Conservation (phyloP, 2,888 invertebrate species). For the Brenthis ino region DNA sequence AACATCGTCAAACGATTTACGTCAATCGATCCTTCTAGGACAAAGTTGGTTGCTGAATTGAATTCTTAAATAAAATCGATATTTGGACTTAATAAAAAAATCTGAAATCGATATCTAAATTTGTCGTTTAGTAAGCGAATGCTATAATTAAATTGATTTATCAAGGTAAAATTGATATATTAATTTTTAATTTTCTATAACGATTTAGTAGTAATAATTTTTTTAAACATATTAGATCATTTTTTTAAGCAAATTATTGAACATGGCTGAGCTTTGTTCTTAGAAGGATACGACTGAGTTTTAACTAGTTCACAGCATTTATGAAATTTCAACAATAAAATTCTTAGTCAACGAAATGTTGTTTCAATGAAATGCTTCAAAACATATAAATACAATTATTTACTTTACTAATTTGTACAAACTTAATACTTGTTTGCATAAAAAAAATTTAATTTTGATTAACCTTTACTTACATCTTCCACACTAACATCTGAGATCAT, state of each 20-base stretch:
- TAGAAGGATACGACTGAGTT: constrained; percentile 25
- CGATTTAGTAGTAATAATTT: too few relatives aligned
- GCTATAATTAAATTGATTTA: too few relatives aligned
- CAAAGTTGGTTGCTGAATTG: background rate
- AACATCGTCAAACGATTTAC: constrained; percentile 29
- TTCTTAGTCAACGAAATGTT: constrained; percentile 30
- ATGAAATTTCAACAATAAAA: constrained; percentile 31
- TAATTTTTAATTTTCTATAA: too few relatives aligned
- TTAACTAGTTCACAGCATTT: constrained; percentile 65
- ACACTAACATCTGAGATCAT: too few relatives aligned
- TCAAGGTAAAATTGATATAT: too few relatives aligned
- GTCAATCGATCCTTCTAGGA: constrained; percentile 12
- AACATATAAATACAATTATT: constrained; percentile 14
- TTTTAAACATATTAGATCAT: too few relatives aligned
- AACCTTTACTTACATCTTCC: too few relatives aligned
- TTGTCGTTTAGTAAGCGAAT: too few relatives aligned
- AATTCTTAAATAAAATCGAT: background rate
- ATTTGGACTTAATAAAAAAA: background rate
- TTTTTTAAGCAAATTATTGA: background rate
- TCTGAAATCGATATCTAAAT: too few relatives aligned
- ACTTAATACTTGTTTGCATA: background rate
- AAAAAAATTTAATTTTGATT: too few relatives aligned
- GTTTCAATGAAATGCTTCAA: constrained; percentile 23
- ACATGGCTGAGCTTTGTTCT: background rate
- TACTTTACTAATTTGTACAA: background rate